phyloP scores from a whole-genome alignment of 2,797 vertebrate species.

The Borostomias antarcticus region DNA sequence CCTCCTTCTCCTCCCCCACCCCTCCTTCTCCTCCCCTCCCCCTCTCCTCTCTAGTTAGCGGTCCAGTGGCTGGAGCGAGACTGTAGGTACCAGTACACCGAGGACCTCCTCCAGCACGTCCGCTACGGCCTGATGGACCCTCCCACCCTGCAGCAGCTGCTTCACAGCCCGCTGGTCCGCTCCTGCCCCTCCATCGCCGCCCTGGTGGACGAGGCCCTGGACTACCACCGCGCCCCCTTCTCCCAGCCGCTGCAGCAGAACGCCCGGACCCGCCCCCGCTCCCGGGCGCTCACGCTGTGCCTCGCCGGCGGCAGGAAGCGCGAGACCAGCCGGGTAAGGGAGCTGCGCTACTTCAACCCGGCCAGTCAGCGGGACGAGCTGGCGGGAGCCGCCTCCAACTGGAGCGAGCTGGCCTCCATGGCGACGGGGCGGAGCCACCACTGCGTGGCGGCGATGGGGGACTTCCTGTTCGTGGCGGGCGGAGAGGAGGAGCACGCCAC shows the following conservation, averaged over 20 bases:
- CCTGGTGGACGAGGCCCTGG: constrained; percentile 90
- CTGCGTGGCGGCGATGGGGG: constrained; percentile 92
- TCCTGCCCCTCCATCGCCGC: constrained; percentile 84
- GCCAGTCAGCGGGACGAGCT: constrained; percentile 84
- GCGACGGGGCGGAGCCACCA: constrained; percentile 92
- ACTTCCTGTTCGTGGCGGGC: constrained; percentile 93
- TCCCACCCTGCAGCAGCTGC: constrained; percentile 83
- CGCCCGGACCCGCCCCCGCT: constrained; percentile 87
- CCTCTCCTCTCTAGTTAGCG: constrained; percentile 78
- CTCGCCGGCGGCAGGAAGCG: constrained; percentile 91
- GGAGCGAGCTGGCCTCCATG: constrained; percentile 93
- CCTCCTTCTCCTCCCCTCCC: background rate
- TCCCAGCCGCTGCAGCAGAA: constrained; percentile 93
- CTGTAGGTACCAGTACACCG: constrained; percentile 89
- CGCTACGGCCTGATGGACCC: constrained; percentile 95
- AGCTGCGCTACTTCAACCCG: constrained; percentile 93
- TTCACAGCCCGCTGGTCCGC: constrained; percentile 85
- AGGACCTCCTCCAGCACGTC: constrained; percentile 90
- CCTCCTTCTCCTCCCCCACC: background rate
- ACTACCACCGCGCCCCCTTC: constrained; percentile 90
- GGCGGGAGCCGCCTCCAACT: constrained; percentile 87
- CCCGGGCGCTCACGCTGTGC: constrained; percentile 91
- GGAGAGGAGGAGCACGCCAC: constrained; percentile 92
- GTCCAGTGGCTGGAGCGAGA: constrained; percentile 94
- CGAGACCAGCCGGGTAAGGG: constrained; percentile 89